Base-by-base conservation (phyloP, 2,113 vertebrate species). In the Bolborhynchus lineola region DNA sequence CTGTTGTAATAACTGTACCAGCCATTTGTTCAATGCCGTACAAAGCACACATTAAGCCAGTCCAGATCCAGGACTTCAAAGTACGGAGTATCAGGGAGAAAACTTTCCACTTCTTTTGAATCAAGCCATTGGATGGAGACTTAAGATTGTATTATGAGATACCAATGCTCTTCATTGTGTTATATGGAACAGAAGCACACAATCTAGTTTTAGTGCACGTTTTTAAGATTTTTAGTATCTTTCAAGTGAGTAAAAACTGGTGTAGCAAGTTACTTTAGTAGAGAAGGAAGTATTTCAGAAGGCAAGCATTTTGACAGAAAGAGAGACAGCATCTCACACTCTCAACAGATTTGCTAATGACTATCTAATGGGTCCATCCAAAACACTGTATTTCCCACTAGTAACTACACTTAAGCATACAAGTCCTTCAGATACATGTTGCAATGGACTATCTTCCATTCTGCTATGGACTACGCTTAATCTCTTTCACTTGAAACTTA, bases 391-490 rank as follows among this genome's bases (percentile, higher is more conserved):
- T 33, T 24, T 65, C 37, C n/a, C 14, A 46, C 29, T 7, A 57
- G 2, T 20, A 68, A 31, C 12, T 3, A 4, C 6, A 35, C 3
- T 37, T 5, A 37, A 63, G 9, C 1, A 67, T 1, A 5, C 0
- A 42, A 59, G 14, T 39, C 37, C 23, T 78, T 35, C 29, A 53
- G 15, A 31, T 7, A 31, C 5, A 7, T 1, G 9, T 10, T 57
- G 31, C 26, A 74, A n/a, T 0, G 4, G 35, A 18, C 24, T 9
- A 13, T 4, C n/a, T 41, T 26, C 64, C 25, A 52, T 15, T 21
- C 46, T 52, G 13, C 11, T 28, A 18, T 1, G 3, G 19, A 42
- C 59, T 14, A 23, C 0, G 2, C 16, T 39, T 52, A 5, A 6
- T 16, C n/a, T 47, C 65, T 35, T n/a, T n/a, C 11, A 19, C 55